Conservation (phyloP, 2,888 invertebrate genomes). For the Macrosiphum euphorbiae region DNA sequence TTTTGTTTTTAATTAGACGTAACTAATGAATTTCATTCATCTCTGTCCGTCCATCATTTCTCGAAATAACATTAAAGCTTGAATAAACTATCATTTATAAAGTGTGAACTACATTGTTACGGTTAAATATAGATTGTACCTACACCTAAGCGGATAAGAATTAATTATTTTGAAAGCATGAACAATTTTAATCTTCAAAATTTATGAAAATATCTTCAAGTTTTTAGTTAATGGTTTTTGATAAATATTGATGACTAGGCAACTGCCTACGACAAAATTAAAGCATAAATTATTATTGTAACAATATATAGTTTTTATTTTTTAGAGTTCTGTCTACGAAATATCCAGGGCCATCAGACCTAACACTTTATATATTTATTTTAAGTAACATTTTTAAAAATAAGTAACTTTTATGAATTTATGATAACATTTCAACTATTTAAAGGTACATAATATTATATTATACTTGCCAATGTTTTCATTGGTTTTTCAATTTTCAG, state of each 20-base stretch:
- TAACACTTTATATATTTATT: neutral
- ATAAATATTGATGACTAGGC: neutral
- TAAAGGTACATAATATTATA: neutral
- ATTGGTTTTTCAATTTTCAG: neutral
- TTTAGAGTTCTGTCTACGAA: neutral
- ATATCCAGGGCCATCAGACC: neutral
- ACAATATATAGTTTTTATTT: neutral
- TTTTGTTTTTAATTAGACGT: constrained; percentile 25
- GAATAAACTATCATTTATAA: constrained; percentile 15
- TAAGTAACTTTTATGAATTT: neutral
- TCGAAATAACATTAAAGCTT: neutral
- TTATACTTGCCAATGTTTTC: neutral
- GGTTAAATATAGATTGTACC: constrained; percentile 4
- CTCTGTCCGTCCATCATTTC: constrained; percentile 10
- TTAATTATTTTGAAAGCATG: constrained; percentile 14
- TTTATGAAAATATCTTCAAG: neutral
- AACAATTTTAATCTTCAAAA: neutral
- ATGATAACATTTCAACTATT: neutral
- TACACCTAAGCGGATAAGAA: neutral
- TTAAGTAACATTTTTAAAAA: neutral
- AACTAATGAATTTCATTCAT: constrained; percentile 5
- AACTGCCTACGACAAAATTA: neutral
- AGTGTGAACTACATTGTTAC: constrained; percentile 14
- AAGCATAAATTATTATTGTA: neutral
- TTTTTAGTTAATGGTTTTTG: neutral